These are phyloP conservation scores for Goniozus legneri DNA, from an alignment of 1,140 invertebrate species.

Conservation along the genomic window DNA sequence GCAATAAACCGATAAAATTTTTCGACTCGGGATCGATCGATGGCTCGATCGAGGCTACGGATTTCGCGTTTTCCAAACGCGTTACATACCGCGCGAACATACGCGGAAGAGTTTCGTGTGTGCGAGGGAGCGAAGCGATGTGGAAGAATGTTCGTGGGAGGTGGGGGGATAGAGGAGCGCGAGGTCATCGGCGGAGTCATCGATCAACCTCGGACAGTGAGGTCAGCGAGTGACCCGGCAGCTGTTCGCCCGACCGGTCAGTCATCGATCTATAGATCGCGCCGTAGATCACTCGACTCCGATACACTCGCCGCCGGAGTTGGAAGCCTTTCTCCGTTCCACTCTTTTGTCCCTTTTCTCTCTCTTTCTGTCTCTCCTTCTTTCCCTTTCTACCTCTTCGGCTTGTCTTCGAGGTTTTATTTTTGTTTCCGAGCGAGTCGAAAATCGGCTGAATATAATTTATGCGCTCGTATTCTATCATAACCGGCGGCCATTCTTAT, in stretches of 20 bases:
- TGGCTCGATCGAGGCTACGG: background rate
- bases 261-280: constrained; percentile 45
- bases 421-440: too few species aligned
- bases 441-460: constrained; percentile 30
- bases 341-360: too few species aligned
- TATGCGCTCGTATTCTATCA: constrained; percentile 35
- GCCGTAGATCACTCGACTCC: constrained; percentile 35
- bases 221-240: constrained; percentile 39
- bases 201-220: constrained; percentile 41
- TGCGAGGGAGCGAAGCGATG: background rate
- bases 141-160: constrained; percentile 16
- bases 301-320: too few species aligned
- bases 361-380: too few species aligned
- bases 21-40: background rate
- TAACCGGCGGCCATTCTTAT: constrained; percentile 25
- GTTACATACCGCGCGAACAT: background rate
- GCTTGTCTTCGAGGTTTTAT: too few species aligned
- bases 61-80: background rate
- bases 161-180: constrained; percentile 3
- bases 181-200: constrained; percentile 46
- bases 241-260: constrained; percentile 40
- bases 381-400: too few species aligned
- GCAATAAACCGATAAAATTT: too few species aligned
- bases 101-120: too few species aligned
- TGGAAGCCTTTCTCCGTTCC: too few species aligned